Conservation (phyloP, 1,140 invertebrate species). For the Lepidurus apus region DNA sequence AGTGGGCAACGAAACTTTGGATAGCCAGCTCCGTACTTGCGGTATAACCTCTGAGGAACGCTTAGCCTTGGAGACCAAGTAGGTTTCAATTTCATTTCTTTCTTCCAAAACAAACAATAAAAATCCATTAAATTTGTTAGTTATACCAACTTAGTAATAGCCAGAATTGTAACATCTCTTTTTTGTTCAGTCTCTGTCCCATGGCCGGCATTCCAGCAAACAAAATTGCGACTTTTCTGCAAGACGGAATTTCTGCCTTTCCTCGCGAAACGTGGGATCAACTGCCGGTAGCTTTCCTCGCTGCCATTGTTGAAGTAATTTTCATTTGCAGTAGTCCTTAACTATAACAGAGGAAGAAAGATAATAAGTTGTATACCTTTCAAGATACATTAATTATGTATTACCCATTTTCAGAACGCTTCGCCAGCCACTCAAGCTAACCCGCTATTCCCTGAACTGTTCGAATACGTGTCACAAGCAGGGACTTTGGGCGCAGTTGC, state of each 20-base stretch:
- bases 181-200: not conserved
- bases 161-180: not conserved
- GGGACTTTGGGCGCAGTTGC: not conserved
- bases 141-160: too few relatives aligned
- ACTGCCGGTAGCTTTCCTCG: not conserved
- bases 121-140: too few relatives aligned
- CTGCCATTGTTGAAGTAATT: not conserved
- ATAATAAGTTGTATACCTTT: not conserved
- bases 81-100: not conserved
- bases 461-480: not conserved
- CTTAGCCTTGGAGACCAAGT: not conserved
- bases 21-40: not conserved
- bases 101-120: too few relatives aligned
- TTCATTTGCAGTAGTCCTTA: not conserved
- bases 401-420: not conserved
- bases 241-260: conserved; percentile 9
- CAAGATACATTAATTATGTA: not conserved
- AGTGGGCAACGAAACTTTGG: not conserved
- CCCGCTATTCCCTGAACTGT: not conserved
- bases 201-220: not conserved
- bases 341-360: not conserved
- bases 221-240: not conserved
- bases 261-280: not conserved
- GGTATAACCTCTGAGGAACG: not conserved
- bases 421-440: not conserved